Evolutionary conservation across 2,888 invertebrate genomes (phyloP).

Genomic region (Thymelicus acteon): DNA sequence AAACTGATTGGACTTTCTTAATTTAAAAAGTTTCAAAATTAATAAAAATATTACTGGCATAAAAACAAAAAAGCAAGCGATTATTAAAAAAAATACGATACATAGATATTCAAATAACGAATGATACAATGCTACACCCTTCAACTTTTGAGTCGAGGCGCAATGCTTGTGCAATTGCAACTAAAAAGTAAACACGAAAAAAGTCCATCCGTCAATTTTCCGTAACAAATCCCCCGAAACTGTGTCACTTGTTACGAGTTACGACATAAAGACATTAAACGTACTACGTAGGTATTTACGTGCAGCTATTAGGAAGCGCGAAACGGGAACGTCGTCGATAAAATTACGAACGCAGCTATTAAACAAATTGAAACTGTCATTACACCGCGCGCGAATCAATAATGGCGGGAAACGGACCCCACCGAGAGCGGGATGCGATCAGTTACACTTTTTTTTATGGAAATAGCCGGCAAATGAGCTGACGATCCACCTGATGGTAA

Average conservation of each 20-base stretch:
- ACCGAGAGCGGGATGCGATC: background rate
- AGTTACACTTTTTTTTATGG: no score
- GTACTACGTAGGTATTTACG: background rate
- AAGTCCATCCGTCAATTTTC: background rate
- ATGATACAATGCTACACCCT: no score
- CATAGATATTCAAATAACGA: no score
- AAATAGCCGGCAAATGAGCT: no score
- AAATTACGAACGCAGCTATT: constrained; percentile 35
- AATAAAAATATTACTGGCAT: no score
- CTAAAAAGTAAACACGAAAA: background rate
- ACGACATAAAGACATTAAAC: constrained; percentile 8
- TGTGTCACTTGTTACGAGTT: background rate
- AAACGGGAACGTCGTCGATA: constrained; percentile 14
- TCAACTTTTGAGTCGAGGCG: no score
- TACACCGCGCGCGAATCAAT: constrained; percentile 35
- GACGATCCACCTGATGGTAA: no score
- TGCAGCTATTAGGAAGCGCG: constrained; percentile 14
- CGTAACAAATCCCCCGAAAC: background rate
- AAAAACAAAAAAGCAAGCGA: no score
- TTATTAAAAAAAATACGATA: no score
- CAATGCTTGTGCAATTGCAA: background rate
- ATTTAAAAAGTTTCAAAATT: no score
- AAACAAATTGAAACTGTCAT: constrained; percentile 38
- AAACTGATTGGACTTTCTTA: no score
- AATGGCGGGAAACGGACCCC: constrained; percentile 14